Percentiles rank a stretch among this genome's conserved stretches.
Evolutionary conservation across 2,797 vertebrate species (phyloP).

Genomic region (Bufotes viridis): DNA sequence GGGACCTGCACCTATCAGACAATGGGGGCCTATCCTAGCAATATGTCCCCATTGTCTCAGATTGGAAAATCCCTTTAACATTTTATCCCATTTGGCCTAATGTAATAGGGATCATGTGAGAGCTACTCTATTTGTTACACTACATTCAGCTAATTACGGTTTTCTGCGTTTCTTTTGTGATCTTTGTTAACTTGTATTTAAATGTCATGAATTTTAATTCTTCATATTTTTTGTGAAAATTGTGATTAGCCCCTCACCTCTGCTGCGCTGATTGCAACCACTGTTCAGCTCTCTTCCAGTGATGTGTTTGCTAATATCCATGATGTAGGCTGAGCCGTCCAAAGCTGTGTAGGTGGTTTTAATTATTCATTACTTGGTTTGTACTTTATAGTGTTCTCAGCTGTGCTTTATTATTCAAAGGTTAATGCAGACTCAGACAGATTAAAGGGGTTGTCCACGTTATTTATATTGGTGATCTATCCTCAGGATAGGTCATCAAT

Average conservation of each 20-base stretch:
- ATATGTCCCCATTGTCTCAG: no score
- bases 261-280: slow-evolving; percentile 18
- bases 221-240: slow-evolving; percentile 66
- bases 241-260: slow-evolving; percentile 70
- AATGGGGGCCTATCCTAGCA: no score
- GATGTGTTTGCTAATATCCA: slow-evolving; percentile 63
- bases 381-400: slow-evolving; percentile 76
- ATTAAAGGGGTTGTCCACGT: slow-evolving; percentile 20
- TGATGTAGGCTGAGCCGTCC: slow-evolving; percentile 69
- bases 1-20: no score
- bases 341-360: slow-evolving; percentile 74
- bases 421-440: slow-evolving; percentile 74
- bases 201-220: slow-evolving; percentile 40
- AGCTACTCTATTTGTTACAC: neutral
- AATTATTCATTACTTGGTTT: slow-evolving; percentile 78
- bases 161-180: neutral
- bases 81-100: neutral
- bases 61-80: neutral
- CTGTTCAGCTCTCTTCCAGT: slow-evolving; percentile 19
- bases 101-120: neutral
- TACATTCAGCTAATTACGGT: neutral
- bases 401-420: slow-evolving; percentile 79
- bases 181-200: slow-evolving; percentile 12
- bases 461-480: no score
- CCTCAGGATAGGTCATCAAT: no score